Conservation (phyloP, 2,113 vertebrate genomes). For the Chloropsis hardwickii region DNA sequence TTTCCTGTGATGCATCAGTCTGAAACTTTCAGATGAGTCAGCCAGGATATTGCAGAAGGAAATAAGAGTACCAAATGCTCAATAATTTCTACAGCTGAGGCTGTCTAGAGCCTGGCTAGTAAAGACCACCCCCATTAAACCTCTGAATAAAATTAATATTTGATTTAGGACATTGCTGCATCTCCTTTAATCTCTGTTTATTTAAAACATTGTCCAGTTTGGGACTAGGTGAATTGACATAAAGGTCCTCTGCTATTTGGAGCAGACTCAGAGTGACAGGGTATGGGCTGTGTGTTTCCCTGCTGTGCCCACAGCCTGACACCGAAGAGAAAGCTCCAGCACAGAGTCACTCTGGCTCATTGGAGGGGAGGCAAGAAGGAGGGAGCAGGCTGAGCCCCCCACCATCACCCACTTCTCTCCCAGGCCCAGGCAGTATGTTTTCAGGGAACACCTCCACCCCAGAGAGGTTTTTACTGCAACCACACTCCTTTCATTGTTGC, state of each 20-base stretch:
- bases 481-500: neutral
- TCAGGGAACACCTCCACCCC: neutral
- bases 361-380: neutral
- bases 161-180: neutral
- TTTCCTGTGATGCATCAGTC: neutral
- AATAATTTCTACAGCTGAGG: neutral
- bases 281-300: neutral
- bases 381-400: neutral
- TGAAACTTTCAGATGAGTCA: neutral
- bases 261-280: neutral
- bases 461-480: neutral
- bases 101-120: neutral
- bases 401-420: fast-evolving
- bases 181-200: neutral
- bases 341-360: neutral
- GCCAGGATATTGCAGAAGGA: neutral
- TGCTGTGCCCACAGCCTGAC: neutral
- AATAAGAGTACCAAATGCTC: neutral
- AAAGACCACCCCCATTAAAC: neutral
- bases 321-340: neutral
- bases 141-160: neutral
- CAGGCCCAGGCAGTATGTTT: neutral
- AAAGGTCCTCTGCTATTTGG: neutral
- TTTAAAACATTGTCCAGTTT: neutral
- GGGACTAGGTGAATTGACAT: neutral